A percentile compares a stretch with the other conserved stretches of the same genome.
phyloP scores from a whole-genome alignment of 1,140 invertebrate species.

The Charaxes varanes region DNA sequence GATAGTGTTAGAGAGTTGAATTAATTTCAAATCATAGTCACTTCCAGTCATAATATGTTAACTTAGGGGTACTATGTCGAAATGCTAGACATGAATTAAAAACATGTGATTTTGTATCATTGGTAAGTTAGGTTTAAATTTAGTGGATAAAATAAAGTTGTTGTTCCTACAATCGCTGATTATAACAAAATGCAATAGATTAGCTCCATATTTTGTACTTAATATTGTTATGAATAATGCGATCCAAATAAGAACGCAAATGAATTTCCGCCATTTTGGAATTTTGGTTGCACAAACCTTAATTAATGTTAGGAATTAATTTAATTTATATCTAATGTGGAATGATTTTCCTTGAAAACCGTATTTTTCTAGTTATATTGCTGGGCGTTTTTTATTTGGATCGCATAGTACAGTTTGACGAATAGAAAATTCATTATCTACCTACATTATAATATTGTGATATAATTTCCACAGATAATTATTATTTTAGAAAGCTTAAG shows the following conservation, averaged over 20 bases:
- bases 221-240: slow-evolving; percentile 48
- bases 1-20: slow-evolving; percentile 58
- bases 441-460: slow-evolving; percentile 55
- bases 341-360: no score
- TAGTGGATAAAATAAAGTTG: slow-evolving; percentile 35
- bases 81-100: slow-evolving; percentile 39
- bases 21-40: slow-evolving; percentile 67
- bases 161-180: slow-evolving; percentile 59
- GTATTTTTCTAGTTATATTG: no score
- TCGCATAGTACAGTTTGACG: slow-evolving; percentile 24
- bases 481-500: slow-evolving; percentile 37
- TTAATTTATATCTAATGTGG: no score
- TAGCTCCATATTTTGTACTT: slow-evolving; percentile 59
- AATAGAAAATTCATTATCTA: slow-evolving; percentile 28
- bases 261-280: no score
- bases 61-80: slow-evolving; percentile 57
- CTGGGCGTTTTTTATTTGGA: no score
- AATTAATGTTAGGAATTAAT: no score
- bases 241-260: no score
- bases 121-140: slow-evolving; percentile 36
- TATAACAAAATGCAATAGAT: slow-evolving; percentile 44
- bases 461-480: slow-evolving; percentile 54
- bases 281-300: no score
- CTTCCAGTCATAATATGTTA: slow-evolving; percentile 72
- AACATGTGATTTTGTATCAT: slow-evolving; percentile 58